Base-by-base conservation (phyloP, 2,888 invertebrate species). In the Melanotus villosus region DNA sequence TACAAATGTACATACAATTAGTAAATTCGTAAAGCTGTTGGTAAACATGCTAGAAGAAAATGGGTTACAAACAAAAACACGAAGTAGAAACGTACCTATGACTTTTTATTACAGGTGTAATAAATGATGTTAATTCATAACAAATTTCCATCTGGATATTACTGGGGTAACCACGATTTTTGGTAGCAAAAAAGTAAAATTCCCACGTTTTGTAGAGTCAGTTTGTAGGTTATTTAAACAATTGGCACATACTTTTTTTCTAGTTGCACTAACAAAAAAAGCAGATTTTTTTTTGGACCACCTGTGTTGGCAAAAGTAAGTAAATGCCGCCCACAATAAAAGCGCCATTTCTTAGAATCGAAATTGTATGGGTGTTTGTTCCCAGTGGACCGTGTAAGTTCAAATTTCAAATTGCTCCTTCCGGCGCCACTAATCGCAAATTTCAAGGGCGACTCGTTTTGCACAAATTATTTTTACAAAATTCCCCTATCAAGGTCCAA, bases 321-420 rank as follows among this genome's bases (percentile, higher is more conserved):
- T 38, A 19, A 56, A 32, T 56, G 18, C 36, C 23, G 23, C 36
- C 36, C 36, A 56, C 56, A 34, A 36, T 38, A n/a, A 56, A 56
- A 36, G 56, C 36, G 36, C 56, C 56, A 56, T 36, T 56, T 56
- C 56, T 56, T 12, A 56, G 56, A 56, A 56, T 30, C n/a, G 36
- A 56, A 54, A 18, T 34, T 38, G 56, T 56, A 36, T 38, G 21
- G 56, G 21, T 21, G 32, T 56, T 52, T 56, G 56, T 56, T 38
- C 36, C 19, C 56, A 56, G 56, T 10, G 36, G 56, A 56, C 56
- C 56, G 56, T 56, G 30, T 36, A 36, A 36, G 56, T 56, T 56
- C 36, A 56, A 56, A 56, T 56, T 56, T 56, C 56, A 56, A 56
- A 38, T 36, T 18, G 38, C 12, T 56, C n/a, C 56, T 56, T 56